Evolutionary conservation across 2,888 invertebrate species (phyloP), one percentile per base, ranked within the genome.

Genomic region (Macropis europaea): DNA sequence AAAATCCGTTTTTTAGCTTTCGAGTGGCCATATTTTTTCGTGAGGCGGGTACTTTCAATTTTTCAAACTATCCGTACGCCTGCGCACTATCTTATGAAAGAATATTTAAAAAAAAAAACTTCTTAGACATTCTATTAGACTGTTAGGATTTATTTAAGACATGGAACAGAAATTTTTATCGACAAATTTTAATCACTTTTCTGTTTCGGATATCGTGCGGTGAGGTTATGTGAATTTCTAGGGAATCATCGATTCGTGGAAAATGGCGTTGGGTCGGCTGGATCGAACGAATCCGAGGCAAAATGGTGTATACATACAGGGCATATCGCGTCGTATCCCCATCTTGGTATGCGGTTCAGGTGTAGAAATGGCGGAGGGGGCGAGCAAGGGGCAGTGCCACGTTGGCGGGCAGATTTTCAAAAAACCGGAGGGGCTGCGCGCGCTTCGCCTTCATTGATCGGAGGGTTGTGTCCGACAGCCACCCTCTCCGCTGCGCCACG

Each of bases 341-440:
- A 81, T 81, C 81, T 81, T 81, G 81, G 81, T 81, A 81, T 81
- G 81, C 73, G 73, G 73, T 77, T 79, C 77, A 81, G 81, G 81
- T 81, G 75, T 71, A 81, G 81, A 81, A 61, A 63, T 45, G 45
- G 70, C 53, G 64, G 72, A 34, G 61, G 68, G 75, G 79, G 80
- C 50, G 63, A 70, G 75, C 74, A 81, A 80, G 80, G 78, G 78
- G 83, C 77, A 82, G 81, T 53, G 77, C 74, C 74, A 83, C 79
- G 88, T 88, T 88, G 88, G 88, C 88, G 88, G 87, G 87, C 76
- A 84, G 84, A 88, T 86, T 88, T 88, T 88, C 88, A 88, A 88
- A 88, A 88, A 88, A 88, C 79, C 85, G 77, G 75, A 81, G 79
- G 72, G 82, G 84, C 78, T 88, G 88, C 88, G 88, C 88, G 88